phyloP scores from a whole-genome alignment of 1,140 invertebrate genomes.

The Dinothrombium tinctorium region DNA sequence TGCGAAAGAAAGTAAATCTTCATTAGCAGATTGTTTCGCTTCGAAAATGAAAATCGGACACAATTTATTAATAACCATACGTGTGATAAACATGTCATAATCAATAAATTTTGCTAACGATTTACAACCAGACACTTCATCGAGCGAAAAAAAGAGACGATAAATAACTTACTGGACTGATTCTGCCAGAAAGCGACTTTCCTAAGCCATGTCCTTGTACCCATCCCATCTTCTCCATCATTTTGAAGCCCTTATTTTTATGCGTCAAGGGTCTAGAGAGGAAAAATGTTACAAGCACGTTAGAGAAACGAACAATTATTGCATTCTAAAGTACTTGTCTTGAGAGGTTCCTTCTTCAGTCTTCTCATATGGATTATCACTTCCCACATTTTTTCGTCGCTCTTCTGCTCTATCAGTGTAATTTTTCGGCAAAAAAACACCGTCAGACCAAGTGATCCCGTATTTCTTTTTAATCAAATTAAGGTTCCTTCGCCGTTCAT shows the following conservation, averaged over 20 bases:
- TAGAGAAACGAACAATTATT: too few species aligned
- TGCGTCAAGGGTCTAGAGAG: conserved; percentile 40
- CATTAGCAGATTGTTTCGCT: too few species aligned
- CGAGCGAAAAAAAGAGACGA: too few species aligned
- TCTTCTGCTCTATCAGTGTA: conserved; percentile 55
- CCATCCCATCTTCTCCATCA: conserved; percentile 32
- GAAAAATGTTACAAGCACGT: too few species aligned
- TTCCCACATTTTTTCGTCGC: conserved; percentile 46
- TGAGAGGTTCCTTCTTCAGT: conserved; percentile 40
- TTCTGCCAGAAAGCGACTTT: conserved; percentile 14
- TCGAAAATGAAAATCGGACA: too few species aligned
- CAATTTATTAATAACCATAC: too few species aligned
- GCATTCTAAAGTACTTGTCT: too few species aligned
- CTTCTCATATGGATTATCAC: conserved; percentile 52
- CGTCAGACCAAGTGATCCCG: not conserved
- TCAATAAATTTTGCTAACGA: too few species aligned
- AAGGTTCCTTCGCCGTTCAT: not conserved
- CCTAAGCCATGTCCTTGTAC: conserved; percentile 29
- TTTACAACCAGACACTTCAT: too few species aligned
- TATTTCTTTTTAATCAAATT: conserved; percentile 12
- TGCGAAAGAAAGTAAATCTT: too few species aligned
- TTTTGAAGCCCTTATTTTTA: conserved; percentile 63
- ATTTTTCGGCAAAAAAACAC: conserved; percentile 1
- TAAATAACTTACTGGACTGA: conserved; percentile 16
- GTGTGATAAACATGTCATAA: too few species aligned